phyloP scores from a whole-genome alignment of 2,888 invertebrate species.

The Latrodectus elegans region DNA sequence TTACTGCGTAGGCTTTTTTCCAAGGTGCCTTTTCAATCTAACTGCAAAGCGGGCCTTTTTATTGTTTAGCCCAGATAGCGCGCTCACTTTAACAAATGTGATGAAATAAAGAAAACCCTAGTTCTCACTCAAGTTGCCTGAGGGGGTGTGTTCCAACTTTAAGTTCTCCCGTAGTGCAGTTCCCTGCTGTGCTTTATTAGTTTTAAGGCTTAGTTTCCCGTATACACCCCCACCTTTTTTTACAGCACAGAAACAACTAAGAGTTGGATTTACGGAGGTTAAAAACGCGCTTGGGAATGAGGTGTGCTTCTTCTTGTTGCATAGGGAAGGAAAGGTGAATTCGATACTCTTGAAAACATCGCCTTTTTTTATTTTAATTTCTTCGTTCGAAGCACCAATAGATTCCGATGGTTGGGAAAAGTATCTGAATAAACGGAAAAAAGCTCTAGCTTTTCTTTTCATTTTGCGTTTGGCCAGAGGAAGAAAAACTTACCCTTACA shows the following conservation, averaged over 20 bases:
- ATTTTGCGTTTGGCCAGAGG: too few relatives aligned
- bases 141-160: conserved; percentile 22
- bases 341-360: too few relatives aligned
- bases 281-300: neutral
- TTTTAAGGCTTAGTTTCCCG: conserved; percentile 7
- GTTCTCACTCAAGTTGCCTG: conserved; percentile 14
- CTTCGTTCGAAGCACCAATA: too few relatives aligned
- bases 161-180: neutral
- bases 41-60: conserved; percentile 16
- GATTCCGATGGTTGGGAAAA: too few relatives aligned
- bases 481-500: too few relatives aligned
- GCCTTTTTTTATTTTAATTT: too few relatives aligned
- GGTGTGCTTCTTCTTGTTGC: neutral
- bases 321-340: neutral
- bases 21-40: conserved; percentile 1
- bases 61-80: conserved; percentile 9
- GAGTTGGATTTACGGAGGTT: neutral
- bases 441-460: too few relatives aligned
- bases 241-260: neutral
- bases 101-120: conserved; percentile 38
- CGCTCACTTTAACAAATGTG: conserved; percentile 47
- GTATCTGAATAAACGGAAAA: too few relatives aligned
- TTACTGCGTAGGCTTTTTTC: neutral
- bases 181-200: conserved; percentile 33
- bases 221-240: neutral